Conservation (phyloP, 2,113 vertebrate genomes). For the Trinectes maculatus region DNA sequence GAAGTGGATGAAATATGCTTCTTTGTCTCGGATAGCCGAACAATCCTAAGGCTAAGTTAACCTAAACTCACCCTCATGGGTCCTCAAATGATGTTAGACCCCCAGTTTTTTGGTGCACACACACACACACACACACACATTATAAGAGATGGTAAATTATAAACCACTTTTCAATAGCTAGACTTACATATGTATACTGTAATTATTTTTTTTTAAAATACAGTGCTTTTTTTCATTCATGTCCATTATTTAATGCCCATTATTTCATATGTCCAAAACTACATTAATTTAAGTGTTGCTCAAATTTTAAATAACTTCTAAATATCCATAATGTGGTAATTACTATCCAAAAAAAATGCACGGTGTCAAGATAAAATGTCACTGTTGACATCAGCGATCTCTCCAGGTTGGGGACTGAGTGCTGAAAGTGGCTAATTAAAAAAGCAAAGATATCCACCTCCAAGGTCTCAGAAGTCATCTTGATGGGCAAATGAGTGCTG, state of each 20-base stretch:
- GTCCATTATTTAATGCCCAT: too few species aligned
- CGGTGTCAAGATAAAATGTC: neutral
- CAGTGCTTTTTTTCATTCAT: too few species aligned
- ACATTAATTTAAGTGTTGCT: too few species aligned
- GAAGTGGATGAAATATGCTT: constrained; percentile 25
- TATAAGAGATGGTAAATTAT: too few species aligned
- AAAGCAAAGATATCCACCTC: neutral
- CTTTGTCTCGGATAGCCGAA: constrained; percentile 18
- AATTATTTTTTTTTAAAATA: too few species aligned
- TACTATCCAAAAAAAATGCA: neutral
- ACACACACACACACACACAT: too few species aligned
- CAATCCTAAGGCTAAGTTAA: constrained; percentile 3
- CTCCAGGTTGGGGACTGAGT: neutral
- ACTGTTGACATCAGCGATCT: neutral
- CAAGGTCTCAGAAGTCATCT: neutral
- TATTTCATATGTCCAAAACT: neutral
- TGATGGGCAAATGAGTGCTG: neutral
- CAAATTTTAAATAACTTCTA: too few species aligned
- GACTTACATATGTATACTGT: too few species aligned
- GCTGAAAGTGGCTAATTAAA: neutral
- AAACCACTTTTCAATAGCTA: too few species aligned
- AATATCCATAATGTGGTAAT: too few species aligned
- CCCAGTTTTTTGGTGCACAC: neutral
- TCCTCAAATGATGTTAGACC: constrained; percentile 14
- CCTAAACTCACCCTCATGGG: constrained; percentile 13